Percentiles rank a stretch among this genome's conserved stretches.
These are phyloP conservation scores for Episyrphus balteatus DNA, from an alignment of 1,140 invertebrate species.

Conservation along the genomic window DNA sequence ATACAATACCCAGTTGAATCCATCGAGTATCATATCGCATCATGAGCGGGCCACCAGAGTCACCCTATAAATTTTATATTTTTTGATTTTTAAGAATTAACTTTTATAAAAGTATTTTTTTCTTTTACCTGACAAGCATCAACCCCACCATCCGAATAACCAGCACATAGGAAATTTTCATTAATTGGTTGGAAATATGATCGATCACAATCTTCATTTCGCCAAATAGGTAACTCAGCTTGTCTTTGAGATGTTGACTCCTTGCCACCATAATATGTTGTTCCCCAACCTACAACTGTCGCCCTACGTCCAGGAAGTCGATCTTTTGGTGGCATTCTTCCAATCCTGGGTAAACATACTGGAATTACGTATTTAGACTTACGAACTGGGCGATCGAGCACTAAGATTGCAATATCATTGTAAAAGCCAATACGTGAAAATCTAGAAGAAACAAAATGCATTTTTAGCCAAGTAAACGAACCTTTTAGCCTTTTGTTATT, in stretches of 20 bases:
- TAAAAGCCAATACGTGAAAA: conserved; percentile 80
- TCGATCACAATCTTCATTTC: conserved; percentile 78
- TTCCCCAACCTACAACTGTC: conserved; percentile 88
- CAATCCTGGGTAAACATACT: conserved; percentile 61
- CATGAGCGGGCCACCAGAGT: conserved; percentile 70
- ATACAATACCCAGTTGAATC: conserved; percentile 81
- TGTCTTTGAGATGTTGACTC: conserved; percentile 74
- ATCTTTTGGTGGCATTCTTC: conserved; percentile 28
- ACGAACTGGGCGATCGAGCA: conserved; percentile 52
- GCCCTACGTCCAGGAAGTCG: conserved; percentile 43
- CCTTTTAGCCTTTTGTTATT: not conserved
- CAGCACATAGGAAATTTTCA: conserved; percentile 81
- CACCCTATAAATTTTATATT: conserved; percentile 23
- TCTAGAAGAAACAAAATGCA: conserved; percentile 19
- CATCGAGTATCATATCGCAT: conserved; percentile 60
- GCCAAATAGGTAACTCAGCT: conserved; percentile 78
- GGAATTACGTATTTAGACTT: conserved; percentile 77
- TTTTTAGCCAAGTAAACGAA: not conserved
- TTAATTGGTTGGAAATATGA: conserved; percentile 89
- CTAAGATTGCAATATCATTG: conserved; percentile 70
- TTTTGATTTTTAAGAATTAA: not conserved
- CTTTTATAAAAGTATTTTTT: not conserved
- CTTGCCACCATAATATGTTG: conserved; percentile 72
- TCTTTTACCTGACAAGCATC: conserved; percentile 78
- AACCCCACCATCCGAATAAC: conserved; percentile 77